Evolutionary conservation across 2,888 invertebrate genomes (phyloP).

Genomic region (Leucozona laternaria): DNA sequence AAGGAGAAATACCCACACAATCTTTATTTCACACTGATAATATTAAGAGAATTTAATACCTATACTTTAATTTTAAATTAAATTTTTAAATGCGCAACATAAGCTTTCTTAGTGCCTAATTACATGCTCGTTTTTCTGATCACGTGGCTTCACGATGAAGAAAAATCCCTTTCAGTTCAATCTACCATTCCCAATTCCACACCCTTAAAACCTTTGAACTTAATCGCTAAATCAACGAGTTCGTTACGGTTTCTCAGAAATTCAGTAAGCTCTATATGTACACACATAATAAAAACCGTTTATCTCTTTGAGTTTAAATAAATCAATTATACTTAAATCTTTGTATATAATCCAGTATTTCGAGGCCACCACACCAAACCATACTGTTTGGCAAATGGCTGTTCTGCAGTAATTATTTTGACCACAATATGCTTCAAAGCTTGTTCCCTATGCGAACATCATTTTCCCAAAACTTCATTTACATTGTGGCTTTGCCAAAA

Average conservation of each 20-base stretch:
- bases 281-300: neutral
- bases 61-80: too few relatives aligned
- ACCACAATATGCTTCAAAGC: conserved; percentile 47
- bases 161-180: too few relatives aligned
- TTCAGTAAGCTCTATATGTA: neutral
- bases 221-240: neutral
- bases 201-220: neutral
- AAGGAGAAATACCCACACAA: too few relatives aligned
- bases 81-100: too few relatives aligned
- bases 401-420: conserved; percentile 61
- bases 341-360: conserved; percentile 1
- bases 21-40: too few relatives aligned
- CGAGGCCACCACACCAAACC: neutral
- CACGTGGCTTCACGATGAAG: too few relatives aligned
- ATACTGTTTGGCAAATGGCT: conserved; percentile 2
- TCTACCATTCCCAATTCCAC: too few relatives aligned
- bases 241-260: neutral
- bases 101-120: too few relatives aligned
- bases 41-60: too few relatives aligned
- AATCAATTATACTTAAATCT: neutral
- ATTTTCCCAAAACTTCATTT: conserved; percentile 8
- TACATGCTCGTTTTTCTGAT: too few relatives aligned
- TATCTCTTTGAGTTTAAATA: conserved; percentile 9
- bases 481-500: conserved; percentile 39
- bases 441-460: neutral